Base-by-base conservation (phyloP, 2,888 invertebrate genomes). In the Trichopria drosophilae region DNA sequence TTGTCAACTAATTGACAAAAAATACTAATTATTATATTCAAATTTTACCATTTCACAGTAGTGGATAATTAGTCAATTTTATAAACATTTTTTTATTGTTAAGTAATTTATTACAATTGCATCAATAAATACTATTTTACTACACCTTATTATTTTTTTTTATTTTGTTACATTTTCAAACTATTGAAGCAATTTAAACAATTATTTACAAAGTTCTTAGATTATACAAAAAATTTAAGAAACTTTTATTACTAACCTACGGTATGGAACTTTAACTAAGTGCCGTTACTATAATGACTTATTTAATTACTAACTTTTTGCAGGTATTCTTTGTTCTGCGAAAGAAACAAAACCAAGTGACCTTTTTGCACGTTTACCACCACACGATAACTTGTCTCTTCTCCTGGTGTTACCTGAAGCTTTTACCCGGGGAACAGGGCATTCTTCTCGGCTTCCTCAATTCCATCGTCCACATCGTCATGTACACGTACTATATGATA, bases 401-500 rank as follows among this genome's bases (percentile, higher is more conserved):
- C 48, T 68, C 74, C 0, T 75, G 65, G 79, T 77, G 59, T 70
- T 82, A 82, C 64, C 77, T 58, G 37, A 81, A 58, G 49, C 70
- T 69, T 76, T 81, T 78, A 62, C 81, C 77, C 73, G 86, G 86
- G 26, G 87, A 87, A 16, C 88, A 87, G 44, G 83, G 86, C 0
- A 79, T 85, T 4, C 82, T 88, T 59, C 82, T 87, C 31, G 86
- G 86, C 0, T 79, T 86, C 58, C 72, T 89, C 3, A 90, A 91
- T 71, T 85, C 87, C 0, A 78, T 85, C 51, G 88, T 91, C 0
- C 91, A 91, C 69, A 81, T 90, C 1, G 79, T 90, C 59, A 91
- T 92, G 90, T 91, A 91, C 68, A 78, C 82, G 0, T 91, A 91
- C 67, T 91, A 91, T 63, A 82, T 87, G 29, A 72, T 90, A 67